Percentiles rank a stretch among this genome's conserved stretches.
phyloP scores from a whole-genome alignment of 2,888 invertebrate genomes.

The Parochlus steinenii region DNA sequence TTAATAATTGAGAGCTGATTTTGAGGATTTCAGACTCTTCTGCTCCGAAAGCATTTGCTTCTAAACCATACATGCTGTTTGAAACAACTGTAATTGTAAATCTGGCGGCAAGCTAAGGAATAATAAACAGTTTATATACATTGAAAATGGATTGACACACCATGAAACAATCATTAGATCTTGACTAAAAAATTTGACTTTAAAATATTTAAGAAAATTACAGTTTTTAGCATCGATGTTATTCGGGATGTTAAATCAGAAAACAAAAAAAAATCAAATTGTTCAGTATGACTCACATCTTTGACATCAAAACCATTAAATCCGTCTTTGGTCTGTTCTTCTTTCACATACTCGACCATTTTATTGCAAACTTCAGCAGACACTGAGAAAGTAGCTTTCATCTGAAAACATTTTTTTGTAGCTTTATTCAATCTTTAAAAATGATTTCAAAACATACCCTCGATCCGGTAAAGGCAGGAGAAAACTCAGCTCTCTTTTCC shows the following conservation, averaged over 20 bases:
- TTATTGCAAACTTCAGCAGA: conserved; percentile 2
- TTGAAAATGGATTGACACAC: background rate
- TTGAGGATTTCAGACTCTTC: conserved; percentile 13
- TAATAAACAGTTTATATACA: background rate
- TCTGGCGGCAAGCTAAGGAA: conserved; percentile 1
- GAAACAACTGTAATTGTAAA: conserved; percentile 18
- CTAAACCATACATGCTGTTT: conserved; percentile 24
- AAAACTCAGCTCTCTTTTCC: conserved; percentile 16
- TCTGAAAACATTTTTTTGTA: background rate
- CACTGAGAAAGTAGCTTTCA: conserved; percentile 14
- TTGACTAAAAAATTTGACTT: background rate
- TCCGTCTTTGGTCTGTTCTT: background rate
- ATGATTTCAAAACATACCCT: conserved; percentile 11
- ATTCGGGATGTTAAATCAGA: background rate
- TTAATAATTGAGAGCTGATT: too few relatives aligned
- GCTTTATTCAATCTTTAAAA: background rate
- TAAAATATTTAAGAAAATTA: background rate
- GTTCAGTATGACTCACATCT: too few relatives aligned
- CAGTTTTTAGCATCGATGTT: background rate
- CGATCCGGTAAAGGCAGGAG: conserved; percentile 17
- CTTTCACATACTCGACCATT: conserved; percentile 6
- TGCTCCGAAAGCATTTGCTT: conserved; percentile 19
- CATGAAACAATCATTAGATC: background rate
- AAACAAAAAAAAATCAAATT: too few relatives aligned
- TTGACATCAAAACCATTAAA: conserved; percentile 10